These are phyloP conservation scores for Cyclophora albipunctata DNA, from an alignment of 2,888 invertebrate genomes.

Conservation along the genomic window DNA sequence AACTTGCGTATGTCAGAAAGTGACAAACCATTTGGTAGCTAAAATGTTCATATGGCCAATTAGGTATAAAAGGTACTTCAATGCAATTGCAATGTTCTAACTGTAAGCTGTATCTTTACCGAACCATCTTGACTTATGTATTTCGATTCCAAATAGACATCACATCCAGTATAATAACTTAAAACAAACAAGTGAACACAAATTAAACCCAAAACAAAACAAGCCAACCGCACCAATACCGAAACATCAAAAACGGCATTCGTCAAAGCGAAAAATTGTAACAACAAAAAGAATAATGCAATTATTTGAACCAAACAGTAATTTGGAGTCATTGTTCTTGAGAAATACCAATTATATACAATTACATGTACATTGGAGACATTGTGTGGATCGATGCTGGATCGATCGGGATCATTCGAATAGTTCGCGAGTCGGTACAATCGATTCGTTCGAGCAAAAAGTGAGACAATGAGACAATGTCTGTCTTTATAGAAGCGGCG, in stretches of 20 bases:
- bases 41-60: too few relatives aligned
- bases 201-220: too few relatives aligned
- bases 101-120: too few relatives aligned
- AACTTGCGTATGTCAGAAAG: too few relatives aligned
- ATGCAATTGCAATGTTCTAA: too few relatives aligned
- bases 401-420: slow-evolving; percentile 58
- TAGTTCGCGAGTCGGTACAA: slow-evolving; percentile 40
- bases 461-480: slow-evolving; percentile 54
- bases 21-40: too few relatives aligned
- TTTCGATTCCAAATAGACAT: too few relatives aligned
- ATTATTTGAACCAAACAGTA: slow-evolving; percentile 70
- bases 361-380: slow-evolving; percentile 64
- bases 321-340: slow-evolving; percentile 71
- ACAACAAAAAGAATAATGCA: slow-evolving; percentile 52
- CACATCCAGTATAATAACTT: too few relatives aligned
- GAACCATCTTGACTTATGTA: too few relatives aligned
- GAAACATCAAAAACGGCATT: slow-evolving; percentile 44
- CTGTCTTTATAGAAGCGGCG: slow-evolving; percentile 12
- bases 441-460: slow-evolving; percentile 46
- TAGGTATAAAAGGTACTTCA: too few relatives aligned
- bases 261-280: slow-evolving; percentile 47
- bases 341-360: slow-evolving; percentile 75
- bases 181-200: too few relatives aligned
- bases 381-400: slow-evolving; percentile 65
- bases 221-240: slow-evolving; percentile 17